These are phyloP conservation scores for Danaus melanippus DNA, from an alignment of 1,140 invertebrate species.

Conservation along the genomic window DNA sequence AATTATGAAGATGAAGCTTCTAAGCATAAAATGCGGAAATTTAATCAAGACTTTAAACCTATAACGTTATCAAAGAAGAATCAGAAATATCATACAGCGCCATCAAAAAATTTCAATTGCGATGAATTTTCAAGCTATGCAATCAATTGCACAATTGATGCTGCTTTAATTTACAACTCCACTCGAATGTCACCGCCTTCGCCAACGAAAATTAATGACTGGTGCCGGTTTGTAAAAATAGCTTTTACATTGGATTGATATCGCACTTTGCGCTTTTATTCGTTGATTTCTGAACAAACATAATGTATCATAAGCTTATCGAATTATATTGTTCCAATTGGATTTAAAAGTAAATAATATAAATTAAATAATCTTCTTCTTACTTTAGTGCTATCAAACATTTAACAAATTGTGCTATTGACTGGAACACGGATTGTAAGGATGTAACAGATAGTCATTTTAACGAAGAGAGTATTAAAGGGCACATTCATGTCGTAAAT, in stretches of 20 bases:
- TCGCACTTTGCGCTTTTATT: too few species aligned
- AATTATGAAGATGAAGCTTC: constrained; percentile 25
- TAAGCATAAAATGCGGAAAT: constrained; percentile 5
- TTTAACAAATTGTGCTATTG: constrained; percentile 48
- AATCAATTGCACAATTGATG: constrained; percentile 41
- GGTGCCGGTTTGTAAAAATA: constrained; percentile 42
- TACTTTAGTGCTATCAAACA: constrained; percentile 45
- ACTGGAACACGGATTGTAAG: constrained; percentile 54
- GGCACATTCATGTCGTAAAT: constrained; percentile 49
- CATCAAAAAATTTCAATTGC: constrained; percentile 40
- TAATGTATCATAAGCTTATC: too few species aligned
- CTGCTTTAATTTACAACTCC: constrained; percentile 46
- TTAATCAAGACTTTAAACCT: constrained; percentile 37
- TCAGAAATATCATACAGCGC: constrained; percentile 17
- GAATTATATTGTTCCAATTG: not conserved
- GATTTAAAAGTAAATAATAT: not conserved
- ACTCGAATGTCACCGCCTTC: constrained; percentile 42
- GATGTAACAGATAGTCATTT: constrained; percentile 47
- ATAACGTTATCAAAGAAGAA: constrained; percentile 27
- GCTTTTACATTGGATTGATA: constrained; percentile 1
- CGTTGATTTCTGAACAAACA: too few species aligned
- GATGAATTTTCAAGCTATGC: constrained; percentile 46
- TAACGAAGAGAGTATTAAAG: constrained; percentile 54
- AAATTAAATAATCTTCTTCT: constrained; percentile 5
- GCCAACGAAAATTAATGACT: constrained; percentile 39